These are phyloP conservation scores for Acanthochromis polyacanthus DNA, from an alignment of 2,113 vertebrate genomes.

Conservation along the genomic window DNA sequence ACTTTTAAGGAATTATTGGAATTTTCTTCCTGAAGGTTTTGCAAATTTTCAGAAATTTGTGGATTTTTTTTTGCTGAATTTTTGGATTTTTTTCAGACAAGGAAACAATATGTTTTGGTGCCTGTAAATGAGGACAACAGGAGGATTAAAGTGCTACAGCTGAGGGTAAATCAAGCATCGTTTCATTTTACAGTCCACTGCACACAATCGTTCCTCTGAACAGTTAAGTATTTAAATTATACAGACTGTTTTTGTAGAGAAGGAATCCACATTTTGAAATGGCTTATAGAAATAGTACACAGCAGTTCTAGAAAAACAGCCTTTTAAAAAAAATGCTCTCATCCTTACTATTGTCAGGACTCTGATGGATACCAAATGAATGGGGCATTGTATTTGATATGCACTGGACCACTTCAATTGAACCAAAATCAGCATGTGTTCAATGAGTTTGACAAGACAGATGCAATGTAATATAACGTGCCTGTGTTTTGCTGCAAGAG, in stretches of 20 bases:
- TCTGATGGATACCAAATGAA: slow-evolving; percentile 74
- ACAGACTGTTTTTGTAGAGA: slow-evolving; percentile 35
- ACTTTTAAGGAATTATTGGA: too few relatives aligned
- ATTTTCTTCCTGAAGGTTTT: too few relatives aligned
- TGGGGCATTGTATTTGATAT: slow-evolving; percentile 72
- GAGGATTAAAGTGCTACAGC: background rate
- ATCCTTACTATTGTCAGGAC: slow-evolving; percentile 52
- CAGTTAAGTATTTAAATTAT: slow-evolving; percentile 40
- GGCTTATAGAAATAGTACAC: slow-evolving; percentile 33
- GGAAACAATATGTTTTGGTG: too few relatives aligned
- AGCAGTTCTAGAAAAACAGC: slow-evolving; percentile 37
- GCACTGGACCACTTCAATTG: slow-evolving; percentile 72
- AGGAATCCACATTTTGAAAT: slow-evolving; percentile 30
- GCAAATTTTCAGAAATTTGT: too few relatives aligned
- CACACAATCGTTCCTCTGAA: slow-evolving; percentile 42
- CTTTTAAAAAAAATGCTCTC: slow-evolving; percentile 45
- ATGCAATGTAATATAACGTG: slow-evolving; percentile 82
- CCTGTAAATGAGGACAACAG: too few relatives aligned
- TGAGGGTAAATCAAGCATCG: background rate
- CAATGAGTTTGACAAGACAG: slow-evolving; percentile 75
- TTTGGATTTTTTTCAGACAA: too few relatives aligned
- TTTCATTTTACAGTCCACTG: slow-evolving; percentile 43
- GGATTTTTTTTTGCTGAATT: too few relatives aligned
- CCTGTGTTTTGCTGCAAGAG: slow-evolving; percentile 83
- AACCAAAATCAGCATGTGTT: slow-evolving; percentile 78